Conservation (phyloP, 2,113 vertebrate species). For the Tachysurus vachellii region DNA sequence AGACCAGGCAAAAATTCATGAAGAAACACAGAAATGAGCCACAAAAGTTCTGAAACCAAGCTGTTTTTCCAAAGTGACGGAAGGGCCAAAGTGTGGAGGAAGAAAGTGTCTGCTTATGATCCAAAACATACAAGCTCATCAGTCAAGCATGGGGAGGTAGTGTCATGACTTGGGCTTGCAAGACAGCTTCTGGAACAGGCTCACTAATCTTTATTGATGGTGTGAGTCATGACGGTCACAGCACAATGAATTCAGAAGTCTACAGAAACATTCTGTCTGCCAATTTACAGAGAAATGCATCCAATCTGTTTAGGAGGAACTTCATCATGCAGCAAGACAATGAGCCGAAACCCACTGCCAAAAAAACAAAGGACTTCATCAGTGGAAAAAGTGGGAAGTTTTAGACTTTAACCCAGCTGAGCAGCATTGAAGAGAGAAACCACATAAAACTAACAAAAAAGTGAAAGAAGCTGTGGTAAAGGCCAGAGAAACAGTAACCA, state of each 20-base stretch:
- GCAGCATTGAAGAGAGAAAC: background rate
- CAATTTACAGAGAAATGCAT: background rate
- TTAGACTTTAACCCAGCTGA: too few species aligned
- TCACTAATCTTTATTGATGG: slow-evolving; percentile 3
- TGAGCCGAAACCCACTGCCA: background rate
- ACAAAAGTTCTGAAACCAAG: too few species aligned
- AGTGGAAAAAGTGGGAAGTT: too few species aligned
- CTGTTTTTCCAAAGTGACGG: too few species aligned
- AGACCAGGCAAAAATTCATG: background rate
- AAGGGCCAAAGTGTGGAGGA: too few species aligned
- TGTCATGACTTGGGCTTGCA: background rate
- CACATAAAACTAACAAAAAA: background rate
- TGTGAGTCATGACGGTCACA: background rate
- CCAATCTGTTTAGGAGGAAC: background rate
- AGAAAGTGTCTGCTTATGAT: too few species aligned
- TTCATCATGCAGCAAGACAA: background rate
- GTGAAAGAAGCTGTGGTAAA: background rate
- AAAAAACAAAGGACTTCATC: too few species aligned
- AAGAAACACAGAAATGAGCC: too few species aligned
- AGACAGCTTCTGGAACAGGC: background rate
- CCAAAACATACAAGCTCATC: too few species aligned
- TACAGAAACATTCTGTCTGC: too few species aligned
- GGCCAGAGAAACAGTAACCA: background rate
- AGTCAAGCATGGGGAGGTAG: background rate
- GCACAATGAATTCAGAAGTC: background rate